phyloP scores from a whole-genome alignment of 2,888 invertebrate species.

The Leptinotarsa haldemani region DNA sequence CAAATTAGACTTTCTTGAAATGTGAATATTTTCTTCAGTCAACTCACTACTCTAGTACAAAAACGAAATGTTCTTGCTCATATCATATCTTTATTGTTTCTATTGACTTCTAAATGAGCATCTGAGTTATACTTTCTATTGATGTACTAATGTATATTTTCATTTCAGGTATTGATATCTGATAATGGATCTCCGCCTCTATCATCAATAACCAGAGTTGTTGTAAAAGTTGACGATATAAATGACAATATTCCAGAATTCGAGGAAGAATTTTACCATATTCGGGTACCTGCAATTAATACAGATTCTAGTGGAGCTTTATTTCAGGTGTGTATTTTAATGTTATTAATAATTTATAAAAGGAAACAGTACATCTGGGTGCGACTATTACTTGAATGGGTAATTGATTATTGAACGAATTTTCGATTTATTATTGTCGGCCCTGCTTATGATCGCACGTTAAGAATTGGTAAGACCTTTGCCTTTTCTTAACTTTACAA shows the following conservation, averaged over 20 bases:
- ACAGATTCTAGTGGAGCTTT: background rate
- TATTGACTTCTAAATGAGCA: background rate
- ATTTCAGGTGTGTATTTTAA: slow-evolving; percentile 69
- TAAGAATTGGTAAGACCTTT: too few relatives aligned
- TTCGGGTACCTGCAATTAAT: slow-evolving; percentile 77
- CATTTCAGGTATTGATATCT: slow-evolving; percentile 74
- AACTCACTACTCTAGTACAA: too few relatives aligned
- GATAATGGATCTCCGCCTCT: slow-evolving; percentile 82
- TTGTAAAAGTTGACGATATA: slow-evolving; percentile 82
- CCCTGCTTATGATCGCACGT: too few relatives aligned
- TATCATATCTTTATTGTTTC: background rate
- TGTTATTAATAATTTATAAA: too few relatives aligned
- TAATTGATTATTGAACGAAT: too few relatives aligned
- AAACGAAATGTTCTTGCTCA: background rate
- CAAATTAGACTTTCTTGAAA: too few relatives aligned
- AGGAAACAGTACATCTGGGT: too few relatives aligned
- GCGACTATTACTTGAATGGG: too few relatives aligned
- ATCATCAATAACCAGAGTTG: slow-evolving; percentile 83
- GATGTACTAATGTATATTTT: slow-evolving; percentile 14
- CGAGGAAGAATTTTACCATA: slow-evolving; percentile 83
- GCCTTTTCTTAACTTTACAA: too few relatives aligned
- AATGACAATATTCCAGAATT: slow-evolving; percentile 92
- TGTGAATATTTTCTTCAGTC: too few relatives aligned
- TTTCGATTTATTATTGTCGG: too few relatives aligned
- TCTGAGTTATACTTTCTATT: background rate